Base-by-base conservation (phyloP, 1,140 invertebrate species). In the Hypothenemus hampei region DNA sequence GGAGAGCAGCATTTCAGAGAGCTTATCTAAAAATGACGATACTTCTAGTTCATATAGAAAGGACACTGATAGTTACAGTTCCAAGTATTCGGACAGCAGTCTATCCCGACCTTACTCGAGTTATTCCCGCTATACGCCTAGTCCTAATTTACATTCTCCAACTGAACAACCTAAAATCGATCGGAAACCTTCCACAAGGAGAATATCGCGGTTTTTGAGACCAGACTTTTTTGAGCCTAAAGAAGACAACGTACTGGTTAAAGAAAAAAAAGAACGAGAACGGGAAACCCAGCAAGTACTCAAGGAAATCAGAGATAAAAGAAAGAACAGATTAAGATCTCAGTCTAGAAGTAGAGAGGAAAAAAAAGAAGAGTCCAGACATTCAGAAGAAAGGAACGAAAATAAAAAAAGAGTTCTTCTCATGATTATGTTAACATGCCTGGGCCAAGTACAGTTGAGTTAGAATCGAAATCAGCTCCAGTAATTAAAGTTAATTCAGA, bases 211-310 rank as follows among this genome's bases (percentile, higher is more conserved):
- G 54, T 87, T 87, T 67, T 68, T 88, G 43, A 73, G 86, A 8
- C 84, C 86, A 0, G 86, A 89, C 65, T 89, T 89, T 65, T 89
- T 85, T 61, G 86, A 89, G 45, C 80, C 83, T 0, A 69, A 78
- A 31, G 84, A 86, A 57, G 84, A 86, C 56, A 85, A 78, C 66
- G 70, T 77, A n/a, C 81, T 81, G 58, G 73, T 78, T 1, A 84
- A 84, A 50, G 82, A 86, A 47, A 84, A 84, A 56, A 84, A 84
- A 58, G 81, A 80, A 59, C 74, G 79, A 26, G 81, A 82, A 64
- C 63, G 78, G 22, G 80, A 81, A 63, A 80, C 80, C 1, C 81
- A 82, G 66, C 80, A 77, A 67, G 77, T 81, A 24, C 61, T 83
- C 0, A 77, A 78, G 51, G 81, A 84, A 67, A 82, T 84, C 50